Percentiles rank a stretch among this genome's conserved stretches.
Conservation (phyloP, 2,888 invertebrate genomes). For the Nomada goodeniana region DNA sequence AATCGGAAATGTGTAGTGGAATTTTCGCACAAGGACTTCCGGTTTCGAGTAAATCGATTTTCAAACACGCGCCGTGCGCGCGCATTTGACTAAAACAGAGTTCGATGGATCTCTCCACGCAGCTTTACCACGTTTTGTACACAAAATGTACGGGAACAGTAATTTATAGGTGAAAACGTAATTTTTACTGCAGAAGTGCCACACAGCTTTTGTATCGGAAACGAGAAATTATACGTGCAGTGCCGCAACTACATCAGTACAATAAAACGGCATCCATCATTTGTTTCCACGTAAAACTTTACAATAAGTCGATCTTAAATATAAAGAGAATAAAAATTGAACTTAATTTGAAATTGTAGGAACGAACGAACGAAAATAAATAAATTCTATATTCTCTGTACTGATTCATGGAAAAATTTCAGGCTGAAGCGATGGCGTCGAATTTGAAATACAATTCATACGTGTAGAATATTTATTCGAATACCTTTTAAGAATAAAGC, state of each 20-base stretch:
- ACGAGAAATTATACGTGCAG: background rate
- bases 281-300: background rate
- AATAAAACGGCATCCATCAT: background rate
- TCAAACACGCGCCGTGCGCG: conserved; percentile 17
- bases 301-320: too few species aligned
- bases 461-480: too few species aligned
- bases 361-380: too few species aligned
- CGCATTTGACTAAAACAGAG: conserved; percentile 27
- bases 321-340: background rate
- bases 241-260: background rate
- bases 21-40: conserved; percentile 27
- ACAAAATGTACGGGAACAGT: conserved; percentile 11
- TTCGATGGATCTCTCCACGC: conserved; percentile 32
- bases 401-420: too few species aligned
- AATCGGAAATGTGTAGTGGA: conserved; percentile 29
- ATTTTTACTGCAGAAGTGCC: background rate
- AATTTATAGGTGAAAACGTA: conserved; percentile 5
- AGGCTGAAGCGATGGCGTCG: too few species aligned
- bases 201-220: background rate
- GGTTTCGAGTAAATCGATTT: conserved; percentile 41
- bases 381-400: too few species aligned
- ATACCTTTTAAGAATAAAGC: too few species aligned
- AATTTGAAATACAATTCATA: too few species aligned
- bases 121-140: conserved; percentile 10
- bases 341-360: too few species aligned